Conservation (phyloP, 2,888 invertebrate species). For the Monochamus alternatus region DNA sequence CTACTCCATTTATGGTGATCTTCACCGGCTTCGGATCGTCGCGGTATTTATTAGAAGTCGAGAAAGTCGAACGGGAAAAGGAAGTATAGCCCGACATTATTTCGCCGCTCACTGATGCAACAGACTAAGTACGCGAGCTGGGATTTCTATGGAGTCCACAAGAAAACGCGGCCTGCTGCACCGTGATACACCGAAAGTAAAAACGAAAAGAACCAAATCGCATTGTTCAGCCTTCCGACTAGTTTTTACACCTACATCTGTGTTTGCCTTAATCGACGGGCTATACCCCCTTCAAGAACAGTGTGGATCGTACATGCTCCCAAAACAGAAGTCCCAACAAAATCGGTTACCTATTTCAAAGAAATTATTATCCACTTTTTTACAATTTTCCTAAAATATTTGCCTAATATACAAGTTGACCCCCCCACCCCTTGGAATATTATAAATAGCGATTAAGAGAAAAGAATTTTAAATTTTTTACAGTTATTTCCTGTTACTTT, state of each 20-base stretch:
- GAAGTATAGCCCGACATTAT: slow-evolving; percentile 54
- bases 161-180: slow-evolving; percentile 25
- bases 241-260: slow-evolving; percentile 57
- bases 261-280: slow-evolving; percentile 42
- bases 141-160: slow-evolving; percentile 18
- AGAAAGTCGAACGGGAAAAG: slow-evolving; percentile 47
- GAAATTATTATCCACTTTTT: too few species aligned
- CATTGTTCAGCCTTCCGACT: slow-evolving; percentile 48
- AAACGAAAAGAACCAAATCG: slow-evolving; percentile 43
- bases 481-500: too few species aligned
- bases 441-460: too few species aligned
- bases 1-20: slow-evolving; percentile 49
- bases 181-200: slow-evolving; percentile 38
- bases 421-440: too few species aligned
- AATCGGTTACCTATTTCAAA: too few species aligned
- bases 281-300: background rate
- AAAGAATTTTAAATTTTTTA: too few species aligned
- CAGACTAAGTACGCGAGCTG: background rate
- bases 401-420: too few species aligned
- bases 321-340: too few species aligned
- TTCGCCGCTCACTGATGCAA: slow-evolving; percentile 19
- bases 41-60: slow-evolving; percentile 43
- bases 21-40: slow-evolving; percentile 38
- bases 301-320: background rate
- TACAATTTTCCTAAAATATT: too few species aligned